Conservation (phyloP, 30 jellyfish, hydroid and myxozoan genomes). For the Clytia hemisphaerica region DNA sequence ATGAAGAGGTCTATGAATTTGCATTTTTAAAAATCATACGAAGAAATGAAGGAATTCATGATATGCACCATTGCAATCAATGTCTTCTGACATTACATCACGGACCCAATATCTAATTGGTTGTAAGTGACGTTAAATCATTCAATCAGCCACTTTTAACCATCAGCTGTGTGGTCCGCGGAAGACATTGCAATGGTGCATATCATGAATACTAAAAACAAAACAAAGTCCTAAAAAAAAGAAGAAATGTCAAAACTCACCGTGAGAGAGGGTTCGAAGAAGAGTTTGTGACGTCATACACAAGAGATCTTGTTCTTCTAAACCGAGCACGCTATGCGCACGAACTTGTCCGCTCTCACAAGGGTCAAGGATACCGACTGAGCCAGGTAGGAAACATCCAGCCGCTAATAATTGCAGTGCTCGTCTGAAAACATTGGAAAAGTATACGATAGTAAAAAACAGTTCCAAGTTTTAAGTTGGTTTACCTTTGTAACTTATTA, state of each 20-base stretch:
- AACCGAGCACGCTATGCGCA: conserved; percentile 73
- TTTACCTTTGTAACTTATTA: too few species aligned
- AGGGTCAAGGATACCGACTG: conserved; percentile 88
- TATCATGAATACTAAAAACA: background rate
- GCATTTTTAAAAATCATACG: too few species aligned
- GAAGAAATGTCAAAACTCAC: background rate
- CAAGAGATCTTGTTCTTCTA: conserved; percentile 79
- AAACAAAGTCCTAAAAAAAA: too few species aligned
- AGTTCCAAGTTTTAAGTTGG: background rate
- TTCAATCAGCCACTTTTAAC: too few species aligned
- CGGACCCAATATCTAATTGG: too few species aligned
- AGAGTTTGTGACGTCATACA: conserved; percentile 80
- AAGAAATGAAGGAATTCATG: too few species aligned
- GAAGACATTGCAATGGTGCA: too few species aligned
- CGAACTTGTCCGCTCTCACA: conserved; percentile 98
- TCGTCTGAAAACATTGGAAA: conserved; percentile 45
- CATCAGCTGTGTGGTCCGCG: too few species aligned
- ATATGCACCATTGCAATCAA: too few species aligned
- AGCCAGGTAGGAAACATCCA: conserved; percentile 87
- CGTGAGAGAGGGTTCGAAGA: conserved; percentile 66
- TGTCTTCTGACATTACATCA: too few species aligned
- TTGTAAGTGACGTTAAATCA: too few species aligned
- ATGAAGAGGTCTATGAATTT: too few species aligned
- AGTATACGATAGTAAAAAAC: background rate
- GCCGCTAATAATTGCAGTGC: conserved; percentile 80